These are phyloP conservation scores for Gryllus bimaculatus DNA, from an alignment of 1,140 invertebrate genomes.

Conservation along the genomic window DNA sequence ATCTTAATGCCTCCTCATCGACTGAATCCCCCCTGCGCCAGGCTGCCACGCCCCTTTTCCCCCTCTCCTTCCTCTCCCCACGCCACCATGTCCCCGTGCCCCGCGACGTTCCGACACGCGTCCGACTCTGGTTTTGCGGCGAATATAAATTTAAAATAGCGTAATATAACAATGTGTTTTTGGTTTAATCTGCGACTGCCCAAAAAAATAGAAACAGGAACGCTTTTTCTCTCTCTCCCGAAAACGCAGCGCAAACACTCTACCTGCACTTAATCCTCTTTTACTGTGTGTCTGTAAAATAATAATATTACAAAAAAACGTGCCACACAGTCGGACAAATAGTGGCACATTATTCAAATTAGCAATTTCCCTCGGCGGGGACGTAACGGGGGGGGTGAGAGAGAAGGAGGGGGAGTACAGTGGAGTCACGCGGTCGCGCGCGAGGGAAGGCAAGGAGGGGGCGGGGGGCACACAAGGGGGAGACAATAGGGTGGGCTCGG, in stretches of 20 bases:
- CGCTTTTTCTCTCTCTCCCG: background rate
- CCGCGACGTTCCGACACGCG: background rate
- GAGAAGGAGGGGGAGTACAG: no score
- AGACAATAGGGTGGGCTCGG: no score
- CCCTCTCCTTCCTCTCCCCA: background rate
- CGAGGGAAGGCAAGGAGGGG: no score
- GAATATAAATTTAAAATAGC: background rate
- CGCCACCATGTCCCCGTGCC: background rate
- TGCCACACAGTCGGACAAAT: background rate
- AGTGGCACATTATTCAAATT: background rate
- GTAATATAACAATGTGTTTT: background rate
- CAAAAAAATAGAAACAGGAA: background rate
- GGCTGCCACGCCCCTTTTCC: background rate
- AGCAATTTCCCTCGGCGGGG: background rate
- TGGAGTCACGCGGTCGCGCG: no score
- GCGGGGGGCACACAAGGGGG: no score
- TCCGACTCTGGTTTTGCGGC: background rate
- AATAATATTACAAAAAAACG: background rate
- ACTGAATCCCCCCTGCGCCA: background rate
- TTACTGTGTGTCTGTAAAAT: background rate
- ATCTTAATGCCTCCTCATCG: background rate
- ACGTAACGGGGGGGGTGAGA: no score
- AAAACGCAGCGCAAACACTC: background rate
- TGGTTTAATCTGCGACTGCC: background rate
- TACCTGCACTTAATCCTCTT: background rate